A percentile compares a stretch with the other conserved stretches of the same genome.
These are phyloP conservation scores for Panagrolaimus sp. DNA, from an alignment of 1,140 invertebrate species.

Conservation along the genomic window DNA sequence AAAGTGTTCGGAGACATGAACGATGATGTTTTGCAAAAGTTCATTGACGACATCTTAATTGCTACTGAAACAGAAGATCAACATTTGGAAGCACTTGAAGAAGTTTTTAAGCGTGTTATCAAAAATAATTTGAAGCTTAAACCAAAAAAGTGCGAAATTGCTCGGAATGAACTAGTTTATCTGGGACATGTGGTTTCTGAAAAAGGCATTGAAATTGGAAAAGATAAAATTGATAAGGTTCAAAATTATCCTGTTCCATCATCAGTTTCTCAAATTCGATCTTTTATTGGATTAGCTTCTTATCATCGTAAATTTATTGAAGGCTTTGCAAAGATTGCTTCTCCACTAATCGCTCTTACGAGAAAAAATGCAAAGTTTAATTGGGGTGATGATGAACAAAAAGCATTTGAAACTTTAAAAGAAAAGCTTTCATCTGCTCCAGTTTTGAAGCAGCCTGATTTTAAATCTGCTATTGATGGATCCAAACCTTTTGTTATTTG, in stretches of 20 bases:
- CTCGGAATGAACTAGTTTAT: conserved; percentile 36
- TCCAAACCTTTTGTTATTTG: conserved; percentile 27
- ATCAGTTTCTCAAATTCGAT: conserved; percentile 9
- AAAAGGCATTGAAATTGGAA: conserved; percentile 27
- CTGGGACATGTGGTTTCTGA: conserved; percentile 21
- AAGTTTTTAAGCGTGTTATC: conserved; percentile 37
- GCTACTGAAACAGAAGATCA: conserved; percentile 20
- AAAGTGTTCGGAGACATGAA: conserved; percentile 53
- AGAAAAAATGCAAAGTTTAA: conserved; percentile 19
- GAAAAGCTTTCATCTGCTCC: conserved; percentile 15
- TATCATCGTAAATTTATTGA: conserved; percentile 28
- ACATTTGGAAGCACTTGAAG: conserved; percentile 49
- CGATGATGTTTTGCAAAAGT: conserved; percentile 42
- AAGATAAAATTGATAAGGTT: conserved; percentile 22
- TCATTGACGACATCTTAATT: conserved; percentile 63
- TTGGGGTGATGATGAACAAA: conserved; percentile 13
- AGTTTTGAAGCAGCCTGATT: conserved; percentile 32
- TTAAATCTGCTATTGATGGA: conserved; percentile 10
- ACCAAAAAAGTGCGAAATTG: conserved; percentile 47
- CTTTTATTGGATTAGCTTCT: conserved; percentile 19
- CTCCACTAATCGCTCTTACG: conserved; percentile 18
- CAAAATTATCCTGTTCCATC: conserved; percentile 15
- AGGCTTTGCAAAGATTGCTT: conserved; percentile 23
- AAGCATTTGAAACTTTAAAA: conserved; percentile 36
- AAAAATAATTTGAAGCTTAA: conserved; percentile 49